phyloP scores from a whole-genome alignment of 1,140 invertebrate genomes.

The Panagrolaimus sp. region DNA sequence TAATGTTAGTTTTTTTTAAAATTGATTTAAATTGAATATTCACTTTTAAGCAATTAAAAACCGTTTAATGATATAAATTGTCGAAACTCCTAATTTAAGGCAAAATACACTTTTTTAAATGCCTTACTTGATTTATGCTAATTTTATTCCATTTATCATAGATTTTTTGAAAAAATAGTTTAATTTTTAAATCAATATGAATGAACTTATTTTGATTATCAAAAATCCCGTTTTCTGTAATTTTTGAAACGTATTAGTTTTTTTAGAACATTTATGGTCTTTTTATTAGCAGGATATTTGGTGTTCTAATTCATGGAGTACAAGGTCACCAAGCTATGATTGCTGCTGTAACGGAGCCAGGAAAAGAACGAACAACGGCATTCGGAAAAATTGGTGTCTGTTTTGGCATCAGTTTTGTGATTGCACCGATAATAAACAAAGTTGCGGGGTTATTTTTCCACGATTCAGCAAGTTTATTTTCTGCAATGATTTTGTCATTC shows the following conservation, averaged over 20 bases:
- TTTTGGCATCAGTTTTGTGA: slow-evolving; percentile 1
- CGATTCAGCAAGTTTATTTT: neutral
- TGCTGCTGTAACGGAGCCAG: neutral
- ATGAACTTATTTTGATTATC: no score
- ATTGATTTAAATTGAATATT: no score
- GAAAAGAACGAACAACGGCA: slow-evolving; percentile 9
- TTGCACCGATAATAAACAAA: neutral
- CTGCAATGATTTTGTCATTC: neutral
- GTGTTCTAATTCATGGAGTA: neutral
- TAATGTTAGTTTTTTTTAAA: neutral
- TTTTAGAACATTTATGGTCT: slow-evolving; percentile 10
- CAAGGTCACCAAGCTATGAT: slow-evolving; percentile 6
- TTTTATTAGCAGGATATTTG: neutral
- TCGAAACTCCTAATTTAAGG: no score
- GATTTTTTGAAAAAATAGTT: no score
- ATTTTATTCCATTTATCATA: no score
- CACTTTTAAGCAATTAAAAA: no score
- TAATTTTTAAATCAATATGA: no score
- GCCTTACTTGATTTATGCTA: no score
- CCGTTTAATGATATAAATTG: no score
- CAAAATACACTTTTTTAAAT: no score
- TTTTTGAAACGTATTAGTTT: neutral
- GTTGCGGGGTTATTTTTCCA: neutral
- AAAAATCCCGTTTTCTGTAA: neutral
- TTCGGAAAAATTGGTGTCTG: neutral